A percentile compares a stretch with the other conserved stretches of the same genome.
Conservation (phyloP, 2,797 vertebrate species). For the Numenius phaeopus region DNA sequence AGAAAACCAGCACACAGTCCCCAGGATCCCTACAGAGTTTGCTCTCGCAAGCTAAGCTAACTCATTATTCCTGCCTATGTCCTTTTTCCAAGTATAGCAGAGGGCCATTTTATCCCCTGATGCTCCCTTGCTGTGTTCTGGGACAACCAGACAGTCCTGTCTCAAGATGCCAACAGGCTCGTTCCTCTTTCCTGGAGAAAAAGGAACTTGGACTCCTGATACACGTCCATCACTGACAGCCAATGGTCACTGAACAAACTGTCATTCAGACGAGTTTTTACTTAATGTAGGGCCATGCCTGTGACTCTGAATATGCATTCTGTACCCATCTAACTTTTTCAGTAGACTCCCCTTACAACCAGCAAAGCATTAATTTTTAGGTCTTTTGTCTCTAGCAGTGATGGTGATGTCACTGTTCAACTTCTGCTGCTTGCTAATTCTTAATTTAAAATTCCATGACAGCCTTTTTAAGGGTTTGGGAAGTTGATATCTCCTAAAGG, state of each 20-base stretch:
- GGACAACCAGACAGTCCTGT: background rate
- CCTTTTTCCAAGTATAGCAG: background rate
- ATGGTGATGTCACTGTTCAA: background rate
- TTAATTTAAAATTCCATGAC: background rate
- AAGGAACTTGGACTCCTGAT: background rate
- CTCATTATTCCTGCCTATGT: background rate
- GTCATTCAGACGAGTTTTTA: background rate
- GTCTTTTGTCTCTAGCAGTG: background rate
- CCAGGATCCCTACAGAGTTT: background rate
- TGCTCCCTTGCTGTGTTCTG: background rate
- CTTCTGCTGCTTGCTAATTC: background rate
- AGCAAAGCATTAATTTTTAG: background rate
- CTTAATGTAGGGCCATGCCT: background rate
- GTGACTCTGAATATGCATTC: background rate
- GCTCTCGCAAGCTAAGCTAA: background rate
- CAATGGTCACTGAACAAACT: background rate
- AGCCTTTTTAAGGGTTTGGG: background rate
- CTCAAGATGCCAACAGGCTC: background rate
- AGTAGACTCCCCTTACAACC: background rate
- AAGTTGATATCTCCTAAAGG: background rate
- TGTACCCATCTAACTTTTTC: background rate
- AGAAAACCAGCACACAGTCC: background rate
- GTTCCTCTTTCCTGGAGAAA: background rate
- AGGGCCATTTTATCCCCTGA: background rate
- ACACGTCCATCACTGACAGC: background rate